phyloP scores from a whole-genome alignment of 2,113 vertebrate species.

The Leptosomus discolor region DNA sequence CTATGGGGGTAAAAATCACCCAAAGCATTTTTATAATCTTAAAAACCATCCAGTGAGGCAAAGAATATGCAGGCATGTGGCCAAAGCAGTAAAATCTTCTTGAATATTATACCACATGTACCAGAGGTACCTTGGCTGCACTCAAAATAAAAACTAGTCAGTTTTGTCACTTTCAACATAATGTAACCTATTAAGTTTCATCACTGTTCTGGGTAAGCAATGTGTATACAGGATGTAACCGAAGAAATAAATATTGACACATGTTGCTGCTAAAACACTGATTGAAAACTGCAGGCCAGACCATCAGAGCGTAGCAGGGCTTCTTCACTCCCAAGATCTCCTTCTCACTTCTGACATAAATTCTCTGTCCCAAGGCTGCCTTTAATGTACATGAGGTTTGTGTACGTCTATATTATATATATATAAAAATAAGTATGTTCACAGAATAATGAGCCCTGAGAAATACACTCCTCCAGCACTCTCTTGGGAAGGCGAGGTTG shows the following conservation, averaged over 20 bases:
- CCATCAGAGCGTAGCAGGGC: not conserved
- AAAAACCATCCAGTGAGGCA: not conserved
- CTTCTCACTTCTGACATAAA: constrained; percentile 33
- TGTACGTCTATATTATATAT: constrained; percentile 26
- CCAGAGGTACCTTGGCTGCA: not conserved
- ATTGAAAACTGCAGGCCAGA: constrained; percentile 22
- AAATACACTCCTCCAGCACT: not conserved
- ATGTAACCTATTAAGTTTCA: constrained; percentile 54
- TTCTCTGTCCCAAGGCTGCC: not conserved
- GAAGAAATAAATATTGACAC: constrained; percentile 56
- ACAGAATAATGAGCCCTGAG: constrained; percentile 38
- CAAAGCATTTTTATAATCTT: not conserved
- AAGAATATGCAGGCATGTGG: not conserved
- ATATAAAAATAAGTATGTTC: not conserved
- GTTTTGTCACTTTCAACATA: constrained; percentile 27
- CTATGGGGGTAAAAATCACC: not conserved
- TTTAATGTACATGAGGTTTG: constrained; percentile 30
- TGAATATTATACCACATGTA: not conserved
- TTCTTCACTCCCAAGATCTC: constrained; percentile 1
- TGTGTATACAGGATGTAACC: not conserved
- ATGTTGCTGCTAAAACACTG: constrained; percentile 22
- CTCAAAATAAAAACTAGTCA: constrained; percentile 8
- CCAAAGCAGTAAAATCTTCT: constrained; percentile 22
- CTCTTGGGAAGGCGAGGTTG: constrained; percentile 31
- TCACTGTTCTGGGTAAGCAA: constrained; percentile 35